Base-by-base conservation (phyloP, 2,888 invertebrate species). In the Limenitis camilla region DNA sequence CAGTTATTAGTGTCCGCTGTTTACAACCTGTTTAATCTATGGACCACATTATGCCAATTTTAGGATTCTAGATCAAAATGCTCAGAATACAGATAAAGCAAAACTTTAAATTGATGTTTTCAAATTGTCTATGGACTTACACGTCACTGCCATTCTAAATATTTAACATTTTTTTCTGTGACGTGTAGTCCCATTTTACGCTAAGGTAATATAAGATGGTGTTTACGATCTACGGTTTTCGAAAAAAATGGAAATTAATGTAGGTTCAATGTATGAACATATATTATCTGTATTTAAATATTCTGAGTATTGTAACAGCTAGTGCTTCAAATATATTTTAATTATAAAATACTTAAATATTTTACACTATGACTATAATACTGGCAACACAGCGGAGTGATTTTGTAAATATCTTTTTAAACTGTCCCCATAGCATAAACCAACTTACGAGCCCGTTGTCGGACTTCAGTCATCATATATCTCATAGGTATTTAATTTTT, bases 401-500 rank as follows among this genome's bases (percentile, higher is more conserved):
- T 81, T 82, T 78, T 86, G 86, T 86, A 86, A 86, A 86, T 86
- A 85, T 76, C 69, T 74, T 78, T 59, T 67, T 66, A 70, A 70
- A 74, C 74, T 78, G 76, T 79, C 80, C 77, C 81, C 76, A 80
- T 85, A 83, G 83, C 74, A 73, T 83, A 84, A 84, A 86, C 76
- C 79, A 79, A 80, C 71, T 73, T 80, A 77, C 69, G 75, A 69
- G 76, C 76, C 71, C 67, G 57, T 61, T 56, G 61, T 67, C 69
- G 77, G 79, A 70, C 78, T 72, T 62, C 68, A 86, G 86, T 86
- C 86, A 85, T 83, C 81, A 80, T 81, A 78, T 86, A 85, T 85
- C 86, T 87, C 86, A 85, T 86, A 86, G 86, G 83, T 86, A 84
- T 84, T 84, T 84, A 85, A 84, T 78, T 73, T 78, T 78, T 82